Conservation (phyloP, 2,888 invertebrate genomes). For the Andrena praecox region DNA sequence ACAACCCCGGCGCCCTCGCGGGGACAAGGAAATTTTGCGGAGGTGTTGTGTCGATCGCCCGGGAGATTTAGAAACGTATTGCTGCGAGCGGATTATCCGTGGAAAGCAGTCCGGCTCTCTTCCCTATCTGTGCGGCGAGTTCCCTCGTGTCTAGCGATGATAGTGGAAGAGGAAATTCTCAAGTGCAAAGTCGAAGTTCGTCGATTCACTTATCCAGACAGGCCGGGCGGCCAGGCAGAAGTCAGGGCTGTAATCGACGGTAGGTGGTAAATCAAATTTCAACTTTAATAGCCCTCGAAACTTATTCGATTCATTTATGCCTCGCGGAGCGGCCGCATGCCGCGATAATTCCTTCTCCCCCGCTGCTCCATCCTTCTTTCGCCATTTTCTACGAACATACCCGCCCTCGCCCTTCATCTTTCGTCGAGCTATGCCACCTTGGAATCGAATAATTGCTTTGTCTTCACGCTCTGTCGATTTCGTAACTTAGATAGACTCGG, state of each 20-base stretch:
- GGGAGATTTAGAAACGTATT: conserved; percentile 46
- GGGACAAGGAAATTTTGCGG: conserved; percentile 22
- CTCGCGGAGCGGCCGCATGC: conserved; percentile 55
- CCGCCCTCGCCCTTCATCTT: neutral
- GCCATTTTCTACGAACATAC: neutral
- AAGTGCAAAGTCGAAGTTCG: conserved; percentile 64
- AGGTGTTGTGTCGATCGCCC: neutral
- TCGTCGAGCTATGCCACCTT: neutral
- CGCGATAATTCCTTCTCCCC: conserved; percentile 59
- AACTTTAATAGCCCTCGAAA: conserved; percentile 74
- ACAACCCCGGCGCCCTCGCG: neutral
- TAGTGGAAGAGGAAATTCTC: conserved; percentile 48
- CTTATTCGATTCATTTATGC: conserved; percentile 76
- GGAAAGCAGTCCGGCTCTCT: neutral
- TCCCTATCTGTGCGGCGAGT: conserved; percentile 12
- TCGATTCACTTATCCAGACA: conserved; percentile 69
- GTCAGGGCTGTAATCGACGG: conserved; percentile 66
- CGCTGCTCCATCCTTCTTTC: neutral
- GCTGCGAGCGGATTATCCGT: conserved; percentile 29
- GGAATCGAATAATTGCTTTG: neutral
- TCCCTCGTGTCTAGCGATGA: conserved; percentile 27
- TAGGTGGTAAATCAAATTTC: conserved; percentile 73
- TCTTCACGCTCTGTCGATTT: neutral
- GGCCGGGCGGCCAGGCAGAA: conserved; percentile 49
- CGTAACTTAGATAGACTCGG: neutral